These are phyloP conservation scores for Aethina tumida DNA, from an alignment of 1,140 invertebrate genomes.

Conservation along the genomic window DNA sequence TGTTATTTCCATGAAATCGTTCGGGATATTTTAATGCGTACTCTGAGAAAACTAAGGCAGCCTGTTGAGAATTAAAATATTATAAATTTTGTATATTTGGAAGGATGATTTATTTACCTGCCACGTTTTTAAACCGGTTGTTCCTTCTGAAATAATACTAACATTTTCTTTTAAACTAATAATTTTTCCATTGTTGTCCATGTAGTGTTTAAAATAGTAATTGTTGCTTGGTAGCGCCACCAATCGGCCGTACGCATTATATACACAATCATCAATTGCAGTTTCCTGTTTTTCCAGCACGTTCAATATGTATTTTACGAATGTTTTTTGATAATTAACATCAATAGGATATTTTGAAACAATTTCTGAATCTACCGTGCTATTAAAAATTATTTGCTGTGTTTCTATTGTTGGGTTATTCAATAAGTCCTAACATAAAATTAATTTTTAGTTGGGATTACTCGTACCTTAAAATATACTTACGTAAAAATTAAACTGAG, in stretches of 20 bases:
- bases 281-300: conserved; percentile 33
- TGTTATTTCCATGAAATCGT: conserved; percentile 33
- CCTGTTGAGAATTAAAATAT: no score
- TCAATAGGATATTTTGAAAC: conserved; percentile 38
- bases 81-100: no score
- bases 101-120: conserved; percentile 26
- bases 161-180: conserved; percentile 43
- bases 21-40: conserved; percentile 41
- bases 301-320: conserved; percentile 39
- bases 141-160: conserved; percentile 45
- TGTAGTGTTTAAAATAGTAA: conserved; percentile 41
- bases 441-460: conserved; percentile 9
- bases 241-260: conserved; percentile 35
- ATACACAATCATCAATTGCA: conserved; percentile 38
- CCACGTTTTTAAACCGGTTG: conserved; percentile 47
- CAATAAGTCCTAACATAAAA: conserved; percentile 14
- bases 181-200: conserved; percentile 23
- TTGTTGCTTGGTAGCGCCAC: conserved; percentile 26
- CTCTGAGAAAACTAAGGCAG: conserved; percentile 40
- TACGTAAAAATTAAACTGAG: conserved; percentile 33
- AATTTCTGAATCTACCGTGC: conserved; percentile 35
- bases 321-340: conserved; percentile 38
- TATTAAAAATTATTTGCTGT: conserved; percentile 36
- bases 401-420: conserved; percentile 20
- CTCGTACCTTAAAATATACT: conserved; percentile 13